Evolutionary conservation across 1,140 invertebrate species (phyloP), one percentile per base, ranked within the genome.

Genomic region (Zeugodacus cucurbitae): DNA sequence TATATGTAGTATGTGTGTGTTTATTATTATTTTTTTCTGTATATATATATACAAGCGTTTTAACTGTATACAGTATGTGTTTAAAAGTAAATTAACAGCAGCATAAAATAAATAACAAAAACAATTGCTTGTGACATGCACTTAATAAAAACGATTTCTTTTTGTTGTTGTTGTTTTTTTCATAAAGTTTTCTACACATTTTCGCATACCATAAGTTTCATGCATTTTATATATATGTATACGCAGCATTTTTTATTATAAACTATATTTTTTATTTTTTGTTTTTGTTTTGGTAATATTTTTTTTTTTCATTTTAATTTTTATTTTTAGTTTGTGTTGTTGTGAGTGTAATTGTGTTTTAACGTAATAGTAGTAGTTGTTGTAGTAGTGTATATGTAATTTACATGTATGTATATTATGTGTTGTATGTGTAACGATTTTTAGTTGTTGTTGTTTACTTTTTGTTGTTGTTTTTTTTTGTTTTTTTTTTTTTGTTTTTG

Each of bases 91-190:
- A 82, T 82, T 82, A 82, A 82, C 74, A 82, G 74, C 74, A 48
- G 74, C 37, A 44, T 82, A 82, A 82, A 82, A 82, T 82, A 54
- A 82, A 82, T 82, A 82, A 82, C 74, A 48, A 82, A 82, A 82
- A 82, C 48, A 48, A 17, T 54, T 54, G 10, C 48, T 54, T 48
- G 74, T 82, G 74, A 82, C 74, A 82, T 41, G n/a, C n/a, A 82
- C 41, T 82, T 82, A n/a, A n/a, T 48, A 82, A 82, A 48, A 26
- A 41, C 11, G 74, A n/a, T 82, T 82, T 70, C 20, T 37, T 37
- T 44, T n/a, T 4, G 2, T 48, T 48, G 11, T 48, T 41, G 34
- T 82, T 29, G 41, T 54, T 82, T 26, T 37, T 54, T 54, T 14
- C 22, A n/a, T 26, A n/a, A 62, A 62, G n/a, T 26, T 26, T 62